Evolutionary conservation across 2,797 vertebrate genomes (phyloP), one percentile per base, ranked within the genome.

Genomic region (Xenentodon cancila): DNA sequence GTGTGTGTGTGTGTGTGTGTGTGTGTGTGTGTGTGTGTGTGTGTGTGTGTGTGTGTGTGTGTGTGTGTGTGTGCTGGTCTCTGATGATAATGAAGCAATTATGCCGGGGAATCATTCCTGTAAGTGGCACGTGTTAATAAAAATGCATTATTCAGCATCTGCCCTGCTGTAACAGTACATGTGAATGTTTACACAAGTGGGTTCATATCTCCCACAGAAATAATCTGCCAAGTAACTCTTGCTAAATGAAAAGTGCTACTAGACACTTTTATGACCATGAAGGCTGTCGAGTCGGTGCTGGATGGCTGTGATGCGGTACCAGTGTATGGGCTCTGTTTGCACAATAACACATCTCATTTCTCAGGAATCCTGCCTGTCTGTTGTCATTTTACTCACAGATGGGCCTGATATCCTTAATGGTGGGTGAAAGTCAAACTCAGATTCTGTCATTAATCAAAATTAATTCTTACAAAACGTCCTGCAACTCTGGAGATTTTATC

Each of bases 31-130:
- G 25, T 25, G 25, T 25, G 25, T 25, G 25, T 25, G 25, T 25
- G 25, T 25, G 25, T 25, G 25, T 25, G 25, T 25, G 25, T 25
- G 25, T 25, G 25, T 25, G 25, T 5, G 25, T 25, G 25, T 25
- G 25, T 25, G 25, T 37, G 46, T 64, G 55, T 52, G 50, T 32
- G 37, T 59, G 69, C 80, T 89, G 84, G 54, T 81, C 59, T 69
- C 66, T 51, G 18, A 69, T 82, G 79, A 85, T 85, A 86, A 79
- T 84, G 63, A 81, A 71, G 67, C 76, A 82, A 71, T 88, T 84
- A 83, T 67, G 44, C 47, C 3, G 37, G 3, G 55, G 37, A 67
- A 64, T 67, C 48, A 54, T 78, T 83, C 32, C 59, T 67, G 68
- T 80, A 58, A 56, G 58, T 34, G 46, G 53, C 51, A 43, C 40